Percentiles rank a stretch among this genome's conserved stretches.
Conservation (phyloP, 2,113 vertebrate species). For the Ceyx melanurus region DNA sequence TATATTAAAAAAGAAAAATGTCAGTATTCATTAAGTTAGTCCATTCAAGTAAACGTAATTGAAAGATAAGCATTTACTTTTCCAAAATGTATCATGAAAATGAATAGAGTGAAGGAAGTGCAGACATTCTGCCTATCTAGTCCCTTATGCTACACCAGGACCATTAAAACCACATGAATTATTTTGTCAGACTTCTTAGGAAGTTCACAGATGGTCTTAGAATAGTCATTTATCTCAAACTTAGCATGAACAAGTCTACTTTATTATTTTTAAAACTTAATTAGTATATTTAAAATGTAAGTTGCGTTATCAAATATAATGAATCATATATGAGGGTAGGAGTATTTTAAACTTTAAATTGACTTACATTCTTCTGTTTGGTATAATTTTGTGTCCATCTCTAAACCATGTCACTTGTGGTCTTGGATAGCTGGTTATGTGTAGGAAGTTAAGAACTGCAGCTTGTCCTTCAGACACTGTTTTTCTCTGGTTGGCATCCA, state of each 20-base stretch:
- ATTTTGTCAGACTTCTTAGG: slow-evolving; percentile 31
- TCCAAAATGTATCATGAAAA: not conserved
- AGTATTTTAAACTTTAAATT: not conserved
- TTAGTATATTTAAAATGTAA: slow-evolving; percentile 1
- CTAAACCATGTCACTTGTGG: slow-evolving; percentile 93
- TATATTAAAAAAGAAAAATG: not conserved
- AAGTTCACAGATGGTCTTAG: not conserved
- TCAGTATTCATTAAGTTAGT: not conserved
- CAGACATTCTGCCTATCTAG: not conserved
- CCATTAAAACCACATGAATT: slow-evolving; percentile 36
- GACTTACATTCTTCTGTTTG: slow-evolving; percentile 91
- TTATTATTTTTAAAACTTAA: slow-evolving; percentile 45
- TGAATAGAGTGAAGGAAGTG: not conserved
- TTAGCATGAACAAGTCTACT: not conserved
- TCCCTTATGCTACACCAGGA: not conserved
- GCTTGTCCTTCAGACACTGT: slow-evolving; percentile 83
- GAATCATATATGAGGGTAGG: not conserved
- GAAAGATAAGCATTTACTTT: not conserved
- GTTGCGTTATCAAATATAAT: not conserved
- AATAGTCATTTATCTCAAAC: slow-evolving; percentile 28
- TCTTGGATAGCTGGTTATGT: slow-evolving; percentile 81
- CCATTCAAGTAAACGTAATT: not conserved
- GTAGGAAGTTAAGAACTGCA: slow-evolving; percentile 79
- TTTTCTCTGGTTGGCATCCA: slow-evolving; percentile 78
- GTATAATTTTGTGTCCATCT: slow-evolving; percentile 94